Evolutionary conservation across 2,888 invertebrate species (phyloP), one percentile per base, ranked within the genome.

Genomic region (Hyposoter didymator): DNA sequence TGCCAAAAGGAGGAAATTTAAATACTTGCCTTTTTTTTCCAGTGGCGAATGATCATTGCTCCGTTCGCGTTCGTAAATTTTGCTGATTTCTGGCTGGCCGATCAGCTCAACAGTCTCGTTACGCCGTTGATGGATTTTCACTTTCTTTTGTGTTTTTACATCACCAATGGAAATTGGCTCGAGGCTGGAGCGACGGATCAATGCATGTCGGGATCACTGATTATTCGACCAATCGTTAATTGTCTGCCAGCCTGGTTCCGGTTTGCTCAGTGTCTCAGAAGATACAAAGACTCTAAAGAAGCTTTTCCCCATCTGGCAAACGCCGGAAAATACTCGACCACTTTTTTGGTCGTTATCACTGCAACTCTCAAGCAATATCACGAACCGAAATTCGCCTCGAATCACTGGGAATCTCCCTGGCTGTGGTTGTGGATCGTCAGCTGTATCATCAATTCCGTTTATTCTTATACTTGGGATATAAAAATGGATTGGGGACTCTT

Each of bases 401-500:
- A 95, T 88, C 94, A 95, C 0, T 96, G 96, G 93, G 96, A 97
- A 89, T 98, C 97, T 94, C 97, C 98, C 52, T 98, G 96, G 94
- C 96, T 98, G 64, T 98, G 98, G 95, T 94, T 98, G 69, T 99
- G 99, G 99, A 96, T 99, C 84, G 95, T 96, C 3, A 96, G 97
- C 64, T 97, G 97, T 89, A 94, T 99, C 47, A 94, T 98, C 3
- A 98, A 98, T 78, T 99, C 99, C 0, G 96, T 97, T 84, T 99
- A 99, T 94, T 98, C 99, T 0, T 98, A 99, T 94, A 97, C 98
- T 1, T 99, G 99, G 99, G 99, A 99, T 94, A 97, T 99, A 49
- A 98, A 98, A 94, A 98, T 99, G 98, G 99, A 99, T 95, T 99
- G 99, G 99, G 99, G 99, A 0, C 95, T 99, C 80, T 96, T 99